Evolutionary conservation across 53 echinoderm and acorn worm genomes (phyloP).

Genomic region (Echinometra lucunter): DNA sequence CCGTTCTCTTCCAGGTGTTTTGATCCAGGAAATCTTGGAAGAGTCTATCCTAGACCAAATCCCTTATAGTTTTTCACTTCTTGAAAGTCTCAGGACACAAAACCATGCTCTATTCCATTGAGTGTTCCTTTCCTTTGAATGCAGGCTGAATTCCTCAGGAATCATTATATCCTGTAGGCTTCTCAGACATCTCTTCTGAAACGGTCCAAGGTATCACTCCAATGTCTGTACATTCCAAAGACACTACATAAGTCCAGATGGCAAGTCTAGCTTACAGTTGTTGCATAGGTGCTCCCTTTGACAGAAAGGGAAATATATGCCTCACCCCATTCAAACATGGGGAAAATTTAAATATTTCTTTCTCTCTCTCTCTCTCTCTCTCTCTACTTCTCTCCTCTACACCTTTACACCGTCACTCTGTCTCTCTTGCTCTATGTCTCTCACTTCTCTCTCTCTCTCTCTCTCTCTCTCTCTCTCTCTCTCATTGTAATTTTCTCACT

Average conservation of each 20-base stretch:
- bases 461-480: not conserved
- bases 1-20: not conserved
- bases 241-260: not conserved
- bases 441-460: not conserved
- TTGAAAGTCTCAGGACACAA: not conserved
- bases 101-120: not conserved
- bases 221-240: not conserved
- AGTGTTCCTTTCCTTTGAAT: not conserved
- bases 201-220: not conserved
- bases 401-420: no score
- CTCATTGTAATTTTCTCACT: not conserved
- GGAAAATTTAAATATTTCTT: not conserved
- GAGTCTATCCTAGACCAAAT: not conserved
- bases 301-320: not conserved
- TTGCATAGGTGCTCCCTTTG: constrained; percentile 6
- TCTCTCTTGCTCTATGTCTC: no score
- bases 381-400: not conserved
- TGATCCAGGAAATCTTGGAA: not conserved
- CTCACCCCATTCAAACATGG: not conserved
- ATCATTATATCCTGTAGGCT: not conserved
- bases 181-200: not conserved
- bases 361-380: not conserved
- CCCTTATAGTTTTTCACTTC: not conserved
- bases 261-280: constrained; percentile 4
- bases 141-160: not conserved